Evolutionary conservation across 2,113 vertebrate species (phyloP).

Genomic region (Gopherus flavomarginatus): DNA sequence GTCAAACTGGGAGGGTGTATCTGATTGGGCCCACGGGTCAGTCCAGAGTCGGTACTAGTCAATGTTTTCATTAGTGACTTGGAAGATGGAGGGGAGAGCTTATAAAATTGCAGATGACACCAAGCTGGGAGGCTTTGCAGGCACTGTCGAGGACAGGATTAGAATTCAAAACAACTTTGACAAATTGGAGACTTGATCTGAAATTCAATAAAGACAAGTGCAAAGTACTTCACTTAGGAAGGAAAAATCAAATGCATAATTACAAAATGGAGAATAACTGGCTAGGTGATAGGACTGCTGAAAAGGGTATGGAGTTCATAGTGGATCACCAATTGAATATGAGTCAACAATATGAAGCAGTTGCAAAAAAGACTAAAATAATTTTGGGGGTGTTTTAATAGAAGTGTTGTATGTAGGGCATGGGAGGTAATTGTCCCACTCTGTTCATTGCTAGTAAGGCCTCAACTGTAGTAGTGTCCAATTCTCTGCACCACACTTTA

Average conservation of each 20-base stretch:
- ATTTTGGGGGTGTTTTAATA: too few relatives aligned
- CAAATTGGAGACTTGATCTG: background rate
- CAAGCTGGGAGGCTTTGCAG: background rate
- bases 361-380: too few relatives aligned
- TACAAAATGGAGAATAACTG: too few relatives aligned
- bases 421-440: too few relatives aligned
- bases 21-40: background rate
- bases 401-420: too few relatives aligned
- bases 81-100: background rate
- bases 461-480: too few relatives aligned
- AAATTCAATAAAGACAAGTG: background rate
- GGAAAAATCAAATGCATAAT: background rate
- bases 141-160: background rate
- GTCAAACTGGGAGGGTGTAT: background rate
- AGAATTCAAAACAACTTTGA: background rate
- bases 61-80: background rate
- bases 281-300: too few relatives aligned
- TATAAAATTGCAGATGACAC: background rate
- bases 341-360: too few relatives aligned
- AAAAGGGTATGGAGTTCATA: too few relatives aligned
- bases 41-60: background rate
- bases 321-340: too few relatives aligned
- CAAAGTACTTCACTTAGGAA: background rate
- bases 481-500: too few relatives aligned
- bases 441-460: too few relatives aligned